Evolutionary conservation across 2,888 invertebrate species (phyloP), one percentile per base, ranked within the genome.

Genomic region (Mesochorus sp.): DNA sequence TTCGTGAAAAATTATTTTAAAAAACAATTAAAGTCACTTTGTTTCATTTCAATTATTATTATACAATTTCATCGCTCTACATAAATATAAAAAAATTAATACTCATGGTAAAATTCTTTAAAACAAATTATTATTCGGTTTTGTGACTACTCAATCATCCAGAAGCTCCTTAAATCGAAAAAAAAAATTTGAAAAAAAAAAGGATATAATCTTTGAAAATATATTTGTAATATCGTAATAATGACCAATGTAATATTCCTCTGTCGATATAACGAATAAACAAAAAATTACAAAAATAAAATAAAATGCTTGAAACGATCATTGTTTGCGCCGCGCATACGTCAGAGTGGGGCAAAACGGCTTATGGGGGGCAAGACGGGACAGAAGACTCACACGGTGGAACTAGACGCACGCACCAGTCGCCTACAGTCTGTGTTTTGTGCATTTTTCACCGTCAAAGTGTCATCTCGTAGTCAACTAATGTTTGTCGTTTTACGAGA

Each of bases 291-390:
- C 26, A 24, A 39, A 53, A 53, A 42, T 42, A 12, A 3, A 61
- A 61, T 57, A 37, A 49, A n/a, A n/a, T n/a, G n/a, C n/a, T n/a
- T 39, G 51, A 44, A 51, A 61, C 39, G 26, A 62, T 34, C n/a
- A n/a, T n/a, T 28, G 59, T 34, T 53, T 34, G 62, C 62, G 57
- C 64, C 31, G 64, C 73, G 47, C 55, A 76, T 64, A n/a, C 34
- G 21, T n/a, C n/a, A 79, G 78, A 79, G 78, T 79, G 78, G 78
- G 78, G 78, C 78, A 79, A 78, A 39, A 78, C 70, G 78, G 78
- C 26, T 70, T 70, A 70, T 39, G 70, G 70, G 78, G 78, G 78
- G 78, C 74, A 78, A 79, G 74, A 79, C 78, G 78, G 78, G 78
- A 79, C 74, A 71, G 78, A 59, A 78, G 78, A 62, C n/a, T n/a